These are phyloP conservation scores for Lampropteryx suffumata DNA, from an alignment of 2,888 invertebrate genomes.

Conservation along the genomic window DNA sequence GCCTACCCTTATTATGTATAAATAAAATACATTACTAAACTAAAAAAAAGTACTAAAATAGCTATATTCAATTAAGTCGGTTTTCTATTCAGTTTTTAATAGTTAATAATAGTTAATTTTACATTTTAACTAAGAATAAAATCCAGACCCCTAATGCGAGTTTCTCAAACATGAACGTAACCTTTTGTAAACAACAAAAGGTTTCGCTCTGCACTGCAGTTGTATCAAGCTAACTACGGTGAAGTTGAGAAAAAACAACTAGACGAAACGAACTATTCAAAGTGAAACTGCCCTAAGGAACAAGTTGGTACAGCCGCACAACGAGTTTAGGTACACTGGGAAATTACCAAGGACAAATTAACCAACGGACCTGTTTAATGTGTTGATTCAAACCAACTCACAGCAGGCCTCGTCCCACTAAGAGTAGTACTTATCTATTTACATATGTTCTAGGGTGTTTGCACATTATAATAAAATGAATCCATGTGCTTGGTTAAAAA, in stretches of 20 bases:
- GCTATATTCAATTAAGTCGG: too few relatives aligned
- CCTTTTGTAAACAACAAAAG: conserved; percentile 27
- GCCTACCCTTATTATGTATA: too few relatives aligned
- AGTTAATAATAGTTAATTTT: too few relatives aligned
- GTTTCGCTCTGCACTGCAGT: conserved; percentile 30
- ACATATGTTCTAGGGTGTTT: too few relatives aligned
- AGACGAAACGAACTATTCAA: conserved; percentile 34
- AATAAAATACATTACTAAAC: too few relatives aligned
- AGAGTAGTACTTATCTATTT: too few relatives aligned
- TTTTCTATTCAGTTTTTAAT: too few relatives aligned
- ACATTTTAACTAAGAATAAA: too few relatives aligned
- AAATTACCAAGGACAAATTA: conserved; percentile 11
- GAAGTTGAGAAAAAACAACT: conserved; percentile 32
- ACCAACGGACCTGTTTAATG: not conserved
- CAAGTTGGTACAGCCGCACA: conserved; percentile 26
- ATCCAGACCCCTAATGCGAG: not conserved
- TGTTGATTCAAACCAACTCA: not conserved
- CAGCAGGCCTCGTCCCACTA: not conserved
- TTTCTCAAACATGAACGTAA: conserved; percentile 14
- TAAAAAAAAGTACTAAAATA: too few relatives aligned
- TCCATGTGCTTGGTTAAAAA: too few relatives aligned
- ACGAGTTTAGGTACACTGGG: conserved; percentile 5
- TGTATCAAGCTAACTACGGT: conserved; percentile 33
- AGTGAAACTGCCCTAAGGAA: conserved; percentile 37
- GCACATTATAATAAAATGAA: too few relatives aligned